Evolutionary conservation across 2,113 vertebrate genomes (phyloP).

Genomic region (Nannobrachium achirus): DNA sequence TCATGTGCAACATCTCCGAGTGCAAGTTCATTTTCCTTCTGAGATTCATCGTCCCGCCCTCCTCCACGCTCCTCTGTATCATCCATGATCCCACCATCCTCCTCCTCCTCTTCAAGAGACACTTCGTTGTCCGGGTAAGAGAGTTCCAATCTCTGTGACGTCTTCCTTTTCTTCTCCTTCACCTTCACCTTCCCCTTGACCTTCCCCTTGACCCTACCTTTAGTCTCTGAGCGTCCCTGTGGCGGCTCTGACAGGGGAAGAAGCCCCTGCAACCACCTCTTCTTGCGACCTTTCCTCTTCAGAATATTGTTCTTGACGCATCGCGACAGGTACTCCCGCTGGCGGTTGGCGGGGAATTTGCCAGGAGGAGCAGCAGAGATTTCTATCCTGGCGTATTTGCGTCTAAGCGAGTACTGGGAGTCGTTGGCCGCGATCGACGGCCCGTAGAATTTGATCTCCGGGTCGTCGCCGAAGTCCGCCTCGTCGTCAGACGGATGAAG

Average conservation of each 20-base stretch:
- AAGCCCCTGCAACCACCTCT: constrained; percentile 71
- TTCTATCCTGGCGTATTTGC: constrained; percentile 47
- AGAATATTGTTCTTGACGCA: constrained; percentile 75
- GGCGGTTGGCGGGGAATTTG: constrained; percentile 58
- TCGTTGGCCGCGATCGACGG: constrained; percentile 25
- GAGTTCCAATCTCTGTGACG: constrained; percentile 61
- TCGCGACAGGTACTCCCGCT: constrained; percentile 72
- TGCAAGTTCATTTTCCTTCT: constrained; percentile 25
- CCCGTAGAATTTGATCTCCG: constrained; percentile 64
- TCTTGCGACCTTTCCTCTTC: constrained; percentile 76
- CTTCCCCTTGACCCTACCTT: constrained; percentile 45
- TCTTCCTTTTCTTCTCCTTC: constrained; percentile 62
- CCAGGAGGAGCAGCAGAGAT: constrained; percentile 26
- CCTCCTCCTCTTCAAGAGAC: constrained; percentile 30
- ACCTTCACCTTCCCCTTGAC: constrained; percentile 26
- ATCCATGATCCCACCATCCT: constrained; percentile 8
- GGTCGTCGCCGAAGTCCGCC: constrained; percentile 56
- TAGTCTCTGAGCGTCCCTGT: constrained; percentile 11
- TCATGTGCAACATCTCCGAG: neutral
- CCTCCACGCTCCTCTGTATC: constrained; percentile 14
- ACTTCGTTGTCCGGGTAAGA: constrained; percentile 80
- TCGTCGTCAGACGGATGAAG: constrained; percentile 55
- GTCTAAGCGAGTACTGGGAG: constrained; percentile 64
- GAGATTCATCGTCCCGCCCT: constrained; percentile 17
- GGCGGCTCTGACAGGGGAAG: constrained; percentile 59